phyloP scores from a whole-genome alignment of 2,113 vertebrate species.

The Chlamydotis undulata region DNA sequence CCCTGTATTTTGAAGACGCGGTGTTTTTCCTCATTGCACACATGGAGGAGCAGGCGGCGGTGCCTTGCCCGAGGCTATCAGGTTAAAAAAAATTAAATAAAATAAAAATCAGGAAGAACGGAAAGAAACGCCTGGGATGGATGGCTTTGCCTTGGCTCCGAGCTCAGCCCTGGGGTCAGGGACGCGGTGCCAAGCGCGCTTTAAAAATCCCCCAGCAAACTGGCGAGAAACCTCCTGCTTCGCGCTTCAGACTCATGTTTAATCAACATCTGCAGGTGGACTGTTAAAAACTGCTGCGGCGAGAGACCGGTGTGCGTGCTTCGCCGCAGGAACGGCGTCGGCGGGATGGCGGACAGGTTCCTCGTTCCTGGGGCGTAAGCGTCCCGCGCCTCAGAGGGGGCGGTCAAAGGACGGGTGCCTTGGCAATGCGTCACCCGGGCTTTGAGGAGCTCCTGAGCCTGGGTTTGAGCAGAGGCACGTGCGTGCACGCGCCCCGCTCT shows the following conservation, averaged over 20 bases:
- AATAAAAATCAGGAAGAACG: background rate
- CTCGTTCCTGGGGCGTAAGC: background rate
- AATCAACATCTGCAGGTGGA: background rate
- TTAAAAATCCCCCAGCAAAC: accelerated
- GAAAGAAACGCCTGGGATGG: background rate
- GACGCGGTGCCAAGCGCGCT: background rate
- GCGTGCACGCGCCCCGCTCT: background rate
- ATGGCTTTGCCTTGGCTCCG: background rate
- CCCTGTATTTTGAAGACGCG: accelerated
- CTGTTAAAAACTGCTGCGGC: background rate
- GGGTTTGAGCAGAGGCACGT: background rate
- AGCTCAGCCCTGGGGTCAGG: background rate
- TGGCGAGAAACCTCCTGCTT: background rate
- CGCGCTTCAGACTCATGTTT: accelerated
- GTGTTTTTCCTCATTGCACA: accelerated
- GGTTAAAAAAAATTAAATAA: too few relatives aligned
- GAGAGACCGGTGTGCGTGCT: background rate
- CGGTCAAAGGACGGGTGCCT: background rate
- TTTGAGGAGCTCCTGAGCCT: background rate
- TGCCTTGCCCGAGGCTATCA: background rate
- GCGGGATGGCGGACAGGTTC: background rate
- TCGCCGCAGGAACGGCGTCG: background rate
- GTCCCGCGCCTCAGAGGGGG: background rate
- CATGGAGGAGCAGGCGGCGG: accelerated
- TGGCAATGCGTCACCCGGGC: background rate